Percentiles rank a stretch among this genome's conserved stretches.
phyloP scores from a whole-genome alignment of 2,888 invertebrate species.

The Muscina levida region DNA sequence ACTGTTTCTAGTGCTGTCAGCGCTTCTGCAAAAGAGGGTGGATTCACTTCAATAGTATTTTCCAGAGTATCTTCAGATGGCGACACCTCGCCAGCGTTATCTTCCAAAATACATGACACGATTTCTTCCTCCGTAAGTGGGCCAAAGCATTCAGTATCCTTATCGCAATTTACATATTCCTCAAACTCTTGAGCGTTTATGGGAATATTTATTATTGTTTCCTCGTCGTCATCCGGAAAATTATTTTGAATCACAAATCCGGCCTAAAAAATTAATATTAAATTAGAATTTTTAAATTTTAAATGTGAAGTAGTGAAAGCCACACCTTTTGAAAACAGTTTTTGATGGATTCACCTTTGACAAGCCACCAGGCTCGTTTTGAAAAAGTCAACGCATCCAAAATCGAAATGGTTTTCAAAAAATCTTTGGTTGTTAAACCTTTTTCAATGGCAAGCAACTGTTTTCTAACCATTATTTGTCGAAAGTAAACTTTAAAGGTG shows the following conservation, averaged over 20 bases:
- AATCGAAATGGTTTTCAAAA: conserved; percentile 30
- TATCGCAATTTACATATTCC: conserved; percentile 47
- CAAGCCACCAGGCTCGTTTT: conserved; percentile 20
- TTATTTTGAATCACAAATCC: too few species aligned
- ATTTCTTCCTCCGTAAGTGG: too few species aligned
- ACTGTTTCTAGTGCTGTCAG: too few species aligned
- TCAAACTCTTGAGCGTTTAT: conserved; percentile 45
- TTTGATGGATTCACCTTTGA: conserved; percentile 31
- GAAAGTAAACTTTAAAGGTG: conserved; percentile 40
- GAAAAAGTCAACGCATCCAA: conserved; percentile 24
- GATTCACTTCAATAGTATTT: too few species aligned
- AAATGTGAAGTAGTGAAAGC: conserved; percentile 31
- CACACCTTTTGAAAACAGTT: conserved; percentile 30
- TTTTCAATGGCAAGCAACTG: conserved; percentile 27
- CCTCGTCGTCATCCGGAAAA: too few species aligned
- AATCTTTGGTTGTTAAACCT: conserved; percentile 36
- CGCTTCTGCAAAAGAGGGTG: too few species aligned
- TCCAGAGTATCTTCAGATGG: too few species aligned
- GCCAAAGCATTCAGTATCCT: conserved; percentile 41
- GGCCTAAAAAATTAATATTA: conserved; percentile 40
- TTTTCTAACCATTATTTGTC: conserved; percentile 39
- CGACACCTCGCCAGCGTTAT: too few species aligned
- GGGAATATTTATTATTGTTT: conserved; percentile 34
- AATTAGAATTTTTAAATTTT: conserved; percentile 47
- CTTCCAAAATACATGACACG: too few species aligned